Conservation (phyloP, 2,888 invertebrate genomes). For the Cyaniris semiargus region DNA sequence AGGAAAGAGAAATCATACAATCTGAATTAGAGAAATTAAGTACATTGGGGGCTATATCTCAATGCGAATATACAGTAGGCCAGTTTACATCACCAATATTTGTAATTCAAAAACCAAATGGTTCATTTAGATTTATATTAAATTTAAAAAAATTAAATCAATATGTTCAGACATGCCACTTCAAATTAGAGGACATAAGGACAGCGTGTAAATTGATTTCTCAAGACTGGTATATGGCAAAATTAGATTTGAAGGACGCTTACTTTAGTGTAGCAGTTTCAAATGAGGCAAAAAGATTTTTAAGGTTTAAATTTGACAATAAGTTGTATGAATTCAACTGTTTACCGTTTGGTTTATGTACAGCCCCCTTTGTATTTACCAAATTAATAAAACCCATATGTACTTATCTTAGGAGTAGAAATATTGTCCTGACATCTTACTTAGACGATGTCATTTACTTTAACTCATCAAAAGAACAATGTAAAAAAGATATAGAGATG, state of each 20-base stretch:
- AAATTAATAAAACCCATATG: conserved; percentile 33
- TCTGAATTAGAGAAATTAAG: no score
- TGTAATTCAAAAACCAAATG: background rate
- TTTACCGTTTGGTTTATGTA: conserved; percentile 35
- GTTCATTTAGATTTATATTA: background rate
- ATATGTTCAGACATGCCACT: background rate
- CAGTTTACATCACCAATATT: background rate
- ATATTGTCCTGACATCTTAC: conserved; percentile 2
- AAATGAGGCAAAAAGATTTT: conserved; percentile 30
- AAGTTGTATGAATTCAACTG: conserved; percentile 35
- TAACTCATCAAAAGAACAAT: background rate
- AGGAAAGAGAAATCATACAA: no score
- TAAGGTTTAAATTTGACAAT: conserved; percentile 31
- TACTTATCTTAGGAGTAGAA: background rate
- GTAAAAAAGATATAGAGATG: background rate
- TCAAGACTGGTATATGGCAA: no score
- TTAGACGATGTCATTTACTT: background rate
- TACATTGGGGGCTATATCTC: no score
- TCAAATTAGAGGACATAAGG: conserved; percentile 1
- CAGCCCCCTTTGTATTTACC: conserved; percentile 34
- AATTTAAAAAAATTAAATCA: background rate
- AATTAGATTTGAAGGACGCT: no score
- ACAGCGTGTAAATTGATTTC: no score
- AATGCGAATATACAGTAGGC: background rate
- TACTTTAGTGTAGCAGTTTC: background rate